Evolutionary conservation across 2,113 vertebrate genomes (phyloP), one percentile per base, ranked within the genome.

Genomic region (Eudyptes chrysolophus): DNA sequence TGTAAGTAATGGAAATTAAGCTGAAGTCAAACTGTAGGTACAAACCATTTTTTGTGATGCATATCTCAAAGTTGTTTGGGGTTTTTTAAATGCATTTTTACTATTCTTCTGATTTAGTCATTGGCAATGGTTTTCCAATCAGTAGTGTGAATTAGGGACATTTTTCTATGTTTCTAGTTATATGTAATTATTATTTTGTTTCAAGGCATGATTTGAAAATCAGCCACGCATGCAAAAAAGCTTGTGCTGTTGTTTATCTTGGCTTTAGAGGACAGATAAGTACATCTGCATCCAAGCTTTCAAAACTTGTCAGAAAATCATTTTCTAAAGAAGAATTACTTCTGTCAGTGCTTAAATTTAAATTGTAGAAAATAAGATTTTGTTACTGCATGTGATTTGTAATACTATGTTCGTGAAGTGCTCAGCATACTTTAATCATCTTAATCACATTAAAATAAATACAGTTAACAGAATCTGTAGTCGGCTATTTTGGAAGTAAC

Each of bases 121-220:
- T n/a, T 76, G 32, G 4, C 27, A 79, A 26, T 34, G 21, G 4
- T 70, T 84, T 96, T 94, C 36, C 22, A 58, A 46, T 25, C 30
- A 72, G 40, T 13, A 78, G 29, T 83, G 49, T 78, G 70, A 94
- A 92, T 1, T 80, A 58, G 36, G 60, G 32, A 51, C 7, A 36
- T 86, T 89, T 81, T 57, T 78, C 49, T 91, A 1, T 76, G 64
- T 88, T 92, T 86, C 58, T 89, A 51, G 15, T 89, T 51, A 12
- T 57, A 9, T 17, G 11, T 90, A 95, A 81, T 58, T 65, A 84
- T 89, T 40, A 62, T 72, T 84, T 83, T 94, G 13, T 94, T 97
- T 65, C 60, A 95, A 95, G 87, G 30, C 52, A 83, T 65, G 29
- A 77, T 94, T 79, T 95, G 42, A 69, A 96, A 97, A 83, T 83